Base-by-base conservation (phyloP, 2,113 vertebrate species). In the Pelvicachromis taeniatus region DNA sequence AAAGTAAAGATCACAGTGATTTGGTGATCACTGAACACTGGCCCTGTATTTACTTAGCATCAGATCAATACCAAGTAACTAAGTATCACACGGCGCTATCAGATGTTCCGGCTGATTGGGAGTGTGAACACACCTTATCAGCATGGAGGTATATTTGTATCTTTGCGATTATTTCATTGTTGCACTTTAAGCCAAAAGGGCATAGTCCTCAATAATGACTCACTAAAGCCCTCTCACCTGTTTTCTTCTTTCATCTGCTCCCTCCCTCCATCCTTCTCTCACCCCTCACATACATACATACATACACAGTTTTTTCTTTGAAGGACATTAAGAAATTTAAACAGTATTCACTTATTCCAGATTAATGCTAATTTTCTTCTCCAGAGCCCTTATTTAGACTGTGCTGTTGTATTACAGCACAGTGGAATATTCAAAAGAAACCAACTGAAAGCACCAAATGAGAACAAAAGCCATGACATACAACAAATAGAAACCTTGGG, bases 181-280 rank as follows among this genome's bases (percentile, higher is more conserved):
- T 42, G 21, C 16, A 50, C 7, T 35, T 56, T 83, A 10, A 6
- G 13, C 23, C 4, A 4, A 7, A 61, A 63, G 45, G 86, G 63
- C 17, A 48, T 85, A 54, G 52, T 59, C 45, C 17, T 80, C 21
- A 53, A n/a, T 55, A 82, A 87, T 86, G 55, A 86, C 87, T 87
- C 38, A 80, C 48, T 78, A 48, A 42, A 65, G 19, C 61, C 11
- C 33, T 65, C 19, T 40, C 11, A 65, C 19, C n/a, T 40, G 33
- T 35, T n/a, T 78, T 82, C 42, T 38, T 45, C 23, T 59, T 80
- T 79, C 8, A 48, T 81, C 65, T 45, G 7, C 52, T 35, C 23
- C 29, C 55, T 91, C 7, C 52, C 8, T 58, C 52, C 65, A 54
- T 77, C 6, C 13, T 79, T 63, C 33, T 31, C 48, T 70, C 42